Evolutionary conservation across 2,797 vertebrate species (phyloP).

Genomic region (Ambastaia sidthimunki): DNA sequence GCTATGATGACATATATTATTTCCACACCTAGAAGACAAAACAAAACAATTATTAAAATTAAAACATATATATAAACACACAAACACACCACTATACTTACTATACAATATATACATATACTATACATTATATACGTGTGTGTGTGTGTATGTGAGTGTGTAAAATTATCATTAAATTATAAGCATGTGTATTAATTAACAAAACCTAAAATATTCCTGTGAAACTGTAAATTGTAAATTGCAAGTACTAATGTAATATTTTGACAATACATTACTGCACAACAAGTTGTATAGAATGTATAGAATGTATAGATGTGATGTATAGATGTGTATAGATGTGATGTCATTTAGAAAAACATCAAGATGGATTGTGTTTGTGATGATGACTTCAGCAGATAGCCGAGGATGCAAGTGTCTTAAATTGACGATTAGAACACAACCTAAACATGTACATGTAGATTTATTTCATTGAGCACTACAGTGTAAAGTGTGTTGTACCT

Average conservation of each 20-base stretch:
- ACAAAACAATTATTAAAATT: constrained; percentile 35
- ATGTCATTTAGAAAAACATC: not conserved
- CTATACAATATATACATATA: not conserved
- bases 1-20: constrained; percentile 77
- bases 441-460: not conserved
- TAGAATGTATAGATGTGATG: too few relatives aligned
- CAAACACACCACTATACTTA: too few relatives aligned
- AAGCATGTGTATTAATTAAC: too few relatives aligned
- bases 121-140: too few relatives aligned
- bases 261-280: not conserved
- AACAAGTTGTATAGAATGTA: not conserved
- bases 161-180: too few relatives aligned
- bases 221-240: too few relatives aligned
- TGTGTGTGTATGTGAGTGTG: too few relatives aligned
- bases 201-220: too few relatives aligned
- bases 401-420: not conserved
- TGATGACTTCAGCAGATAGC: not conserved
- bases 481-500: constrained; percentile 71
- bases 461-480: not conserved
- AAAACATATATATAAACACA: not conserved
- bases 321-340: too few relatives aligned
- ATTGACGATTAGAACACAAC: not conserved
- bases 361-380: not conserved
- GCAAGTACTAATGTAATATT: not conserved
- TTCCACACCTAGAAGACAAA: constrained; percentile 76